Conservation (phyloP, 53 echinoderm and acorn worm species). For the Henricia sp. region DNA sequence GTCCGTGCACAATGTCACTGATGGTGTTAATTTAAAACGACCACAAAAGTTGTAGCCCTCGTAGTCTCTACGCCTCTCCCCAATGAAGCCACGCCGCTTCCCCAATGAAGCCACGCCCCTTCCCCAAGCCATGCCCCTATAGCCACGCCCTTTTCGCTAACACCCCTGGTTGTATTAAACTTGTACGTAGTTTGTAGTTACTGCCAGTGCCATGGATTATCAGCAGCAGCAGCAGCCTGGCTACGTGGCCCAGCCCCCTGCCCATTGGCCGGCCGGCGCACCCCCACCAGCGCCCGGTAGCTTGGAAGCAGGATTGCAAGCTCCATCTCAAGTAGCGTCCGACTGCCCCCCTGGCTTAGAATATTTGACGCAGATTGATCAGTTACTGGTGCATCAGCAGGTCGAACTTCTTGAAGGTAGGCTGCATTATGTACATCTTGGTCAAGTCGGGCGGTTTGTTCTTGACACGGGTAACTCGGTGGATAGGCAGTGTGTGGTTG, state of each 20-base stretch:
- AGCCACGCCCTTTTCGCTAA: neutral
- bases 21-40: too few relatives aligned
- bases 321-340: slow-evolving; percentile 61
- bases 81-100: too few relatives aligned
- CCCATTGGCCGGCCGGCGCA: slow-evolving; percentile 35
- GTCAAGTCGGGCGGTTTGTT: too few relatives aligned
- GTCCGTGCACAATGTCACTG: too few relatives aligned
- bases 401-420: slow-evolving; percentile 95
- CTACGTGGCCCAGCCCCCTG: slow-evolving; percentile 2
- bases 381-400: slow-evolving; percentile 96
- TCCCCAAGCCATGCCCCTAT: too few relatives aligned
- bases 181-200: neutral
- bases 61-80: too few relatives aligned
- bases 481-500: too few relatives aligned
- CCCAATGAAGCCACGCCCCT: too few relatives aligned
- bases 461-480: too few relatives aligned
- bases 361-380: slow-evolving; percentile 97
- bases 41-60: too few relatives aligned
- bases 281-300: slow-evolving; percentile 47
- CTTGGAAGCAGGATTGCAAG: slow-evolving; percentile 42
- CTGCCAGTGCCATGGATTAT: neutral
- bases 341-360: slow-evolving; percentile 98
- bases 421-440: neutral
- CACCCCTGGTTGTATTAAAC: neutral
- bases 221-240: neutral